Conservation (phyloP, 2,113 vertebrate genomes). For the Siniperca chuatsi region DNA sequence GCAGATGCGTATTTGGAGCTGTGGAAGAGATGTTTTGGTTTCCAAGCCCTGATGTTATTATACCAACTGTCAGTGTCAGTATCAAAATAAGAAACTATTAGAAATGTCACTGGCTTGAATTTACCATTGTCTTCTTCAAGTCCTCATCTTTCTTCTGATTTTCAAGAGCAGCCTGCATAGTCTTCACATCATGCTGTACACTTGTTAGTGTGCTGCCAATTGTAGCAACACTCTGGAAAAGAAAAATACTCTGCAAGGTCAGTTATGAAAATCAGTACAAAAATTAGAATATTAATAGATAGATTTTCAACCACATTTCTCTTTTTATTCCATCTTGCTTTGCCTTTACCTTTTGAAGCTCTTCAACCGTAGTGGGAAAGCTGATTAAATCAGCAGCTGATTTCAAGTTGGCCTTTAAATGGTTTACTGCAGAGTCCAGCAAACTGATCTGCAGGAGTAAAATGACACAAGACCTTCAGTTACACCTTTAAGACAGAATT, state of each 20-base stretch:
- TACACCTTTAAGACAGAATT: neutral
- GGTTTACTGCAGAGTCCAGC: conserved; percentile 91
- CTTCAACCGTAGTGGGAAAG: conserved; percentile 93
- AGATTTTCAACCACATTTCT: neutral
- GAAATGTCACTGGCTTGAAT: conserved; percentile 24
- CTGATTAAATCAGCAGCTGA: conserved; percentile 94
- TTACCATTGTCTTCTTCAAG: conserved; percentile 88
- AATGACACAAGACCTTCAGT: conserved; percentile 29
- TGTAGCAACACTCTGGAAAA: conserved; percentile 92
- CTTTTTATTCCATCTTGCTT: neutral
- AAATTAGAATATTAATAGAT: neutral
- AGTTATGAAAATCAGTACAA: neutral
- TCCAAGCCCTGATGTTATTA: neutral
- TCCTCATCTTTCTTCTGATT: conserved; percentile 88
- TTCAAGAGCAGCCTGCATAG: conserved; percentile 90
- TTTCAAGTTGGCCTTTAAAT: conserved; percentile 93
- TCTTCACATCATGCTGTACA: conserved; percentile 93
- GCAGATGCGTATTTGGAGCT: neutral
- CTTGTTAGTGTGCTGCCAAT: conserved; percentile 96
- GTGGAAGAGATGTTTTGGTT: neutral
- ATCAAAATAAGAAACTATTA: neutral
- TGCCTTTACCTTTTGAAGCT: conserved; percentile 92
- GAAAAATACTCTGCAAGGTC: neutral
- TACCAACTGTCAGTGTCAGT: neutral
- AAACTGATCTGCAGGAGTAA: conserved; percentile 83